Evolutionary conservation across 2,797 vertebrate genomes (phyloP), one percentile per base, ranked within the genome.

Genomic region (Crypturellus tataupa): DNA sequence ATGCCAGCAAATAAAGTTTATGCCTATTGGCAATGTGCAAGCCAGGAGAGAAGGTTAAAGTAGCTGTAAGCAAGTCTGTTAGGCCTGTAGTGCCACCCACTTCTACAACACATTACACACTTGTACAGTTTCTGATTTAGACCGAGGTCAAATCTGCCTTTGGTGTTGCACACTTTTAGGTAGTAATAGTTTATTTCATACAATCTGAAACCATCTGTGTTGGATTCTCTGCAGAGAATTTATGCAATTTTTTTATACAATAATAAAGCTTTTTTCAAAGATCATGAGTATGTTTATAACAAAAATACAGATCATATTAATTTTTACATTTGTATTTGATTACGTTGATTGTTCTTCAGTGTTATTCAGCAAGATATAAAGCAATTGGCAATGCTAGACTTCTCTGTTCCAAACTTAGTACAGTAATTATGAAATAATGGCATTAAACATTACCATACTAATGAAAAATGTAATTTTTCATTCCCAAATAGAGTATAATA

Each of bases 371-470:
- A 63, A 55, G 35, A 76, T 60, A 24, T 73, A 89, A 87, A 85
- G n/a, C 42, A 79, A 13, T 31, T 49, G 47, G 55, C 35, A 91
- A 60, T 33, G 13, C n/a, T 70, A 76, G 24, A 40, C 1, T 0
- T 65, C 35, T 65, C 47, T 29, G 31, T 9, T 70, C 47, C 49
- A 44, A 76, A 73, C 9, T 35, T 64, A 10, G 6, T 40, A 17
- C 21, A 72, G 39, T 76, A 72, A 92, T 95, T 83, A 80, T 24
- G 14, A 92, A 89, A 80, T 90, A 83, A 80, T 42, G 39, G 25
- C 67, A 90, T 58, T 81, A 90, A 91, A 92, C 94, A 81, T 18
- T 89, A 31, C 11, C 4, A 0, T 55, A 27, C 9, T 87, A 80
- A 92, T 76, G 46, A 79, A 83, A 89, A 83, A 47, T 44, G 1